A percentile compares a stretch with the other conserved stretches of the same genome.
Conservation (phyloP, 2,797 vertebrate species). For the Moxostoma hubbsi region DNA sequence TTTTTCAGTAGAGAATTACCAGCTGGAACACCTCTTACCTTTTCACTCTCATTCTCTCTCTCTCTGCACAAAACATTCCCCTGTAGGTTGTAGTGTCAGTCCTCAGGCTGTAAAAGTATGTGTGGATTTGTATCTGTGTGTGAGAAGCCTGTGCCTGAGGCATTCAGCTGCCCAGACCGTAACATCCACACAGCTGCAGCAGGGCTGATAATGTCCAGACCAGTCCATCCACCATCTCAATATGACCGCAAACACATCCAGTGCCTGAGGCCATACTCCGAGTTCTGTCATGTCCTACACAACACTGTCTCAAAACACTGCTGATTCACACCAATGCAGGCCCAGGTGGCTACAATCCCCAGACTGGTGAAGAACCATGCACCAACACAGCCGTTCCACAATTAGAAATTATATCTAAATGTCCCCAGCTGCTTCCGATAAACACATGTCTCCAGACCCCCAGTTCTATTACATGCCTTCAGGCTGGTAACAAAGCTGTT, state of each 20-base stretch:
- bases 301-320: slow-evolving; percentile 5
- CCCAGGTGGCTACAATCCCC: neutral
- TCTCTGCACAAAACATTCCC: too few species aligned
- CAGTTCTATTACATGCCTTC: neutral
- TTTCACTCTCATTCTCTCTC: neutral
- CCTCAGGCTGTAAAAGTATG: slow-evolving; percentile 17
- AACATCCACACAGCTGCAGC: slow-evolving; percentile 41
- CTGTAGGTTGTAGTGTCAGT: neutral
- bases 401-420: slow-evolving; percentile 17
- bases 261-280: slow-evolving; percentile 28
- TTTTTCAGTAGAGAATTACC: slow-evolving; percentile 8
- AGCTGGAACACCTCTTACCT: neutral
- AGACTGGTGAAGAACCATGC: neutral
- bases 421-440: slow-evolving; percentile 11
- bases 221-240: neutral
- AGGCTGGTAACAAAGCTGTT: neutral
- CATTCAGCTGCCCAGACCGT: slow-evolving; percentile 26
- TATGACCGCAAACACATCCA: neutral
- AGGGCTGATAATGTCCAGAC: slow-evolving; percentile 33
- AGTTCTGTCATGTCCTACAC: slow-evolving; percentile 24
- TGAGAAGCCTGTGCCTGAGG: slow-evolving; percentile 13
- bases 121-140: slow-evolving; percentile 45
- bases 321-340: slow-evolving; percentile 5
- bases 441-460: neutral
- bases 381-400: neutral